Percentiles rank a stretch among this genome's conserved stretches.
These are phyloP conservation scores for Stenchaetothrips biformis DNA, from an alignment of 2,888 invertebrate genomes.

Conservation along the genomic window DNA sequence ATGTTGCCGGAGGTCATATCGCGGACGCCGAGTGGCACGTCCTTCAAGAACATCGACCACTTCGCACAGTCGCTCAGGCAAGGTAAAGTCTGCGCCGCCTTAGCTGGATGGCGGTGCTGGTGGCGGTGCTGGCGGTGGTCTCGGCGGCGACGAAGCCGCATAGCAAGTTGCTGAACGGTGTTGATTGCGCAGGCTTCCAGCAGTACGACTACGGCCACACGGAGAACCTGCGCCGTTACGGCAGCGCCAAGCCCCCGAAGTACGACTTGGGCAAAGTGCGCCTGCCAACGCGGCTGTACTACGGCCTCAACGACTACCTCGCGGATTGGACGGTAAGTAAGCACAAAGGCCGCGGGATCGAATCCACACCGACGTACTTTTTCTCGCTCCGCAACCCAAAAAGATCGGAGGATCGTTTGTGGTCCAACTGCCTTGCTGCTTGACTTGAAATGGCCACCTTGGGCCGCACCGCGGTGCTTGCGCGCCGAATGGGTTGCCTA, in stretches of 20 bases:
- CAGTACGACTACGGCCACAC: neutral
- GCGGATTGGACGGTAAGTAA: neutral
- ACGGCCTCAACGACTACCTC: neutral
- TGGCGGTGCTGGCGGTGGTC: too few species aligned
- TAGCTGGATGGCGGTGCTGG: too few species aligned
- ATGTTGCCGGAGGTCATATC: neutral
- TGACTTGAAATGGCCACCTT: neutral
- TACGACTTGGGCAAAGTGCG: neutral
- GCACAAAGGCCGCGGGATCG: too few species aligned
- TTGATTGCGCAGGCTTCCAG: slow-evolving; percentile 10
- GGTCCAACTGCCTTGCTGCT: neutral
- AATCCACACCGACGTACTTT: neutral
- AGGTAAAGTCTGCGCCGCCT: neutral
- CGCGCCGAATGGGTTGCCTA: neutral
- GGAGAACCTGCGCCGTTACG: neutral
- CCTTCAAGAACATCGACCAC: neutral
- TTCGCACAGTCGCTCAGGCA: neutral
- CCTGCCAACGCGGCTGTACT: neutral
- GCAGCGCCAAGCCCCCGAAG: neutral
- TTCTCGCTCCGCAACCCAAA: neutral
- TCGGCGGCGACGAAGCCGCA: too few species aligned
- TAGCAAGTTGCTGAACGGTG: neutral
- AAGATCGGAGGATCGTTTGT: neutral
- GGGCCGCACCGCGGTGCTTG: neutral
- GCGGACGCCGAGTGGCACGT: neutral